A percentile compares a stretch with the other conserved stretches of the same genome.
These are phyloP conservation scores for Agriopis leucophaearia DNA, from an alignment of 2,888 invertebrate genomes.

Conservation along the genomic window DNA sequence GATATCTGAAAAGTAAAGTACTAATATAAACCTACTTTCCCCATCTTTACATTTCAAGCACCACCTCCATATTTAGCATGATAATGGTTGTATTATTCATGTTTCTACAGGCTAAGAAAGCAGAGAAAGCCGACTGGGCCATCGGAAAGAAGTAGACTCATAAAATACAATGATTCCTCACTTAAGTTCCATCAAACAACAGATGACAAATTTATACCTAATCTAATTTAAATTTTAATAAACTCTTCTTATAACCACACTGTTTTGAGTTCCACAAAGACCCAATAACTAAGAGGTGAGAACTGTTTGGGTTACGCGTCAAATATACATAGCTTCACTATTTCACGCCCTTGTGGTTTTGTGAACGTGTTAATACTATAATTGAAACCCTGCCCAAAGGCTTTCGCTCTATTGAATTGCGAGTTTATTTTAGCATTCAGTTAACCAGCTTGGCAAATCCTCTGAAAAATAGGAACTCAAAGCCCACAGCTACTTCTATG, in stretches of 20 bases:
- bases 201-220: constrained; percentile 68
- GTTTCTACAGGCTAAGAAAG: constrained; percentile 91
- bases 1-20: not conserved
- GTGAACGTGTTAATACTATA: constrained; percentile 49
- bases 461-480: constrained; percentile 51
- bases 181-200: constrained; percentile 59
- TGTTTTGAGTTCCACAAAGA: constrained; percentile 59
- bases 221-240: constrained; percentile 69
- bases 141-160: constrained; percentile 87
- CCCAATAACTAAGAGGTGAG: constrained; percentile 73
- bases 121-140: constrained; percentile 91
- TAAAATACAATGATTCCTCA: constrained; percentile 51
- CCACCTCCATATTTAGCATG: constrained; percentile 46
- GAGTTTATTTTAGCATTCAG: constrained; percentile 52
- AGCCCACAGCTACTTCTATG: constrained; percentile 51
- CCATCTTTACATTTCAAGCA: not conserved
- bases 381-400: constrained; percentile 50
- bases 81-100: constrained; percentile 58
- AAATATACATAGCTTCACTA: constrained; percentile 59
- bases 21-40: not conserved
- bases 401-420: constrained; percentile 57
- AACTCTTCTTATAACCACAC: constrained; percentile 63
- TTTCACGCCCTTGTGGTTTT: constrained; percentile 49
- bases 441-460: constrained; percentile 65
- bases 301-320: constrained; percentile 65